A percentile compares a stretch with the other conserved stretches of the same genome.
Conservation (phyloP, 2,888 invertebrate genomes). For the Drosophila acutilabella region DNA sequence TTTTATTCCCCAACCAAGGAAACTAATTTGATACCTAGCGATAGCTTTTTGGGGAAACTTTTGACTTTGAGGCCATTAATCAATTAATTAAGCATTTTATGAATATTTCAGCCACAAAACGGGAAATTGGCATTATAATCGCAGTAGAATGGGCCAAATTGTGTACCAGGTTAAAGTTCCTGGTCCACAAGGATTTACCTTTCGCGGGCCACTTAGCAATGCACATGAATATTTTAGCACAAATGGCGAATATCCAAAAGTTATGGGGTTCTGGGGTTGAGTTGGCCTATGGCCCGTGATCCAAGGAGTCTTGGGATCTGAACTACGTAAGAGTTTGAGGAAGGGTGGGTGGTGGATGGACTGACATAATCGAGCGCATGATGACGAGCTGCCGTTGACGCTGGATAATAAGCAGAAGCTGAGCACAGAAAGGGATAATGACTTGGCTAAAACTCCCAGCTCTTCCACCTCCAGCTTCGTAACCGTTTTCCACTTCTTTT, state of each 20-base stretch:
- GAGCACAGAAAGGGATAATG: slow-evolving; percentile 69
- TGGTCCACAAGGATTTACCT: slow-evolving; percentile 51
- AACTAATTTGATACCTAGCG: slow-evolving; percentile 63
- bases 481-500: neutral
- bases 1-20: neutral
- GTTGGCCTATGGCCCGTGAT: slow-evolving; percentile 18
- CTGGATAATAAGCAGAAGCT: slow-evolving; percentile 66
- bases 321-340: neutral
- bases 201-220: slow-evolving; percentile 61
- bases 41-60: slow-evolving; percentile 62
- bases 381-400: slow-evolving; percentile 66
- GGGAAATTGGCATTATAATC: slow-evolving; percentile 61
- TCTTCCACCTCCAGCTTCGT: neutral
- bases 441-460: slow-evolving; percentile 37
- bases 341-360: slow-evolving; percentile 19
- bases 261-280: slow-evolving; percentile 43
- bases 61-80: slow-evolving; percentile 76
- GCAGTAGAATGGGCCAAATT: slow-evolving; percentile 25
- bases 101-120: slow-evolving; percentile 69
- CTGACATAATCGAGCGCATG: slow-evolving; percentile 65
- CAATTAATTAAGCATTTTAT: slow-evolving; percentile 81
- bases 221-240: slow-evolving; percentile 74
- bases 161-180: slow-evolving; percentile 1
- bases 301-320: slow-evolving; percentile 13
- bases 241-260: slow-evolving; percentile 60